Evolutionary conservation across 2,797 vertebrate species (phyloP).

Genomic region (Darevskia mixta): DNA sequence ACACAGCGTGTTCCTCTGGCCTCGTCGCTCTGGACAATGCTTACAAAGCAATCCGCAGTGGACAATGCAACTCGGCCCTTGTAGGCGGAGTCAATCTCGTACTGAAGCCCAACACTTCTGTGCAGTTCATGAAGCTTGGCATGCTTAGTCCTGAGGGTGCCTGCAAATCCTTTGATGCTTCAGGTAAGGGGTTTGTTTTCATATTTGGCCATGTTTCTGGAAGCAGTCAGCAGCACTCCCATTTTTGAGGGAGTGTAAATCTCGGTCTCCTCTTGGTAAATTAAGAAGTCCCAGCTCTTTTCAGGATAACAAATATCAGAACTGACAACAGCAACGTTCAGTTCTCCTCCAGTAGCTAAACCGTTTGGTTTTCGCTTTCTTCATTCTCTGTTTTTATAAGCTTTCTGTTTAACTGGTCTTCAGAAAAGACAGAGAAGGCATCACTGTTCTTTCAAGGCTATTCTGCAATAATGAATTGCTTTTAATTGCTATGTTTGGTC

Average conservation of each 20-base stretch:
- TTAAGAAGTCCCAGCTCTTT: not conserved
- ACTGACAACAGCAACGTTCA: not conserved
- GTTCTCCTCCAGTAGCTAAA: not conserved
- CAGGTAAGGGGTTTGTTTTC: slow-evolving; percentile 80
- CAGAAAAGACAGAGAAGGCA: not conserved
- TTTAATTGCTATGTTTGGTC: not conserved
- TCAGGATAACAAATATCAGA: not conserved
- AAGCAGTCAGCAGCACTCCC: not conserved
- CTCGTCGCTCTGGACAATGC: slow-evolving; percentile 90
- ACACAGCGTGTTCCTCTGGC: slow-evolving; percentile 97
- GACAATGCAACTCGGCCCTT: slow-evolving; percentile 87
- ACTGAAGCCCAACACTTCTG: slow-evolving; percentile 94
- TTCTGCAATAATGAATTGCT: not conserved
- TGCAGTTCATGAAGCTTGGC: slow-evolving; percentile 97
- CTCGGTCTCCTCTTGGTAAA: not conserved
- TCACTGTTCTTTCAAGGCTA: not conserved
- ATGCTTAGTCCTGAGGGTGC: slow-evolving; percentile 92
- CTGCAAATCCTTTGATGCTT: slow-evolving; percentile 92
- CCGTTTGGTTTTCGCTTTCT: not conserved
- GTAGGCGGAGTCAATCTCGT: slow-evolving; percentile 93
- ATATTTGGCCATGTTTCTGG: not conserved
- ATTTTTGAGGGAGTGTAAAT: not conserved
- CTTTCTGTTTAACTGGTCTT: not conserved
- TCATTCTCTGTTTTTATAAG: not conserved
- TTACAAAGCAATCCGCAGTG: slow-evolving; percentile 88